Conservation (phyloP, 2,888 invertebrate species). For the Cabera pusaria region DNA sequence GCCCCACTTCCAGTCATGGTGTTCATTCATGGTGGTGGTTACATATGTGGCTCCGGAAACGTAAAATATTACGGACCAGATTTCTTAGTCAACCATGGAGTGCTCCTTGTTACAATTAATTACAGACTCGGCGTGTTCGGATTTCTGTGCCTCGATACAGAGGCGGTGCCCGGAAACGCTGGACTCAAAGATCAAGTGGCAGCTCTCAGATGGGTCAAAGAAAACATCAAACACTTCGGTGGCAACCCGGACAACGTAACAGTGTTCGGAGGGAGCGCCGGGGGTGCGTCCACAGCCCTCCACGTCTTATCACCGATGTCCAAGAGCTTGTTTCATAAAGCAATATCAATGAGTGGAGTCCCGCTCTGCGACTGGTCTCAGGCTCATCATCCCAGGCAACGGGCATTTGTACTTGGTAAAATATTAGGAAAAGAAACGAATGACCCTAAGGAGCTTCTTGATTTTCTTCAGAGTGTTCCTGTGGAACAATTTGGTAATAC, state of each 20-base stretch:
- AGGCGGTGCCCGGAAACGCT: conserved; percentile 83
- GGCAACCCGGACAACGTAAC: conserved; percentile 51
- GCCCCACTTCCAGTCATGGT: conserved; percentile 50
- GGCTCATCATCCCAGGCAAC: conserved; percentile 37
- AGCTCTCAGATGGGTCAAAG: conserved; percentile 50
- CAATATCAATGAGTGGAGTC: conserved; percentile 55
- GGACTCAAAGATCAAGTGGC: conserved; percentile 69
- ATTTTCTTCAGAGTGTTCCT: conserved; percentile 47
- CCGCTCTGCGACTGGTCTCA: conserved; percentile 44
- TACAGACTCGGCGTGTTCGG: conserved; percentile 55
- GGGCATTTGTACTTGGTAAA: conserved; percentile 47
- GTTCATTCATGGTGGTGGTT: conserved; percentile 58
- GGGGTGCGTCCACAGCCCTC: conserved; percentile 42
- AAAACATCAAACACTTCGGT: conserved; percentile 49
- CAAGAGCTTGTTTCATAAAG: conserved; percentile 52
- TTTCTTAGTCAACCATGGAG: conserved; percentile 74
- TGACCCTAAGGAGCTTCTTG: conserved; percentile 41
- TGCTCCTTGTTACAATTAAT: conserved; percentile 72
- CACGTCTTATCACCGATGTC: conserved; percentile 56
- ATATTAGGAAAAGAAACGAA: conserved; percentile 44
- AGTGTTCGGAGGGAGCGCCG: conserved; percentile 55
- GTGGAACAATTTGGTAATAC: conserved; percentile 34
- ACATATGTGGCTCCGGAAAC: conserved; percentile 55
- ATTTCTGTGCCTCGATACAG: conserved; percentile 77
- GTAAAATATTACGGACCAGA: conserved; percentile 78